A percentile compares a stretch with the other conserved stretches of the same genome.
Conservation (phyloP, 2,888 invertebrate species). For the Yponomeuta evonymella region DNA sequence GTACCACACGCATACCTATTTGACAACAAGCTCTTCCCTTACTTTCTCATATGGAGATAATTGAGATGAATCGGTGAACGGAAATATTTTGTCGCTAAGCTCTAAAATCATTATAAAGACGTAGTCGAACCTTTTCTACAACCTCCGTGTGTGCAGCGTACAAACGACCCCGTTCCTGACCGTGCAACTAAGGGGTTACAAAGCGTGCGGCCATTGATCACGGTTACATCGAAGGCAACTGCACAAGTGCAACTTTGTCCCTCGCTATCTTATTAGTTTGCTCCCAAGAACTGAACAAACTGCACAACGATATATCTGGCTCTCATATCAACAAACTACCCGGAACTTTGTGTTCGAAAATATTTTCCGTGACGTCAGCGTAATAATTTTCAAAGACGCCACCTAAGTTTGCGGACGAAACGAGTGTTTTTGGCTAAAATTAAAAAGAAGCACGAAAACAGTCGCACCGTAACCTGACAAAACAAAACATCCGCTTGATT, state of each 20-base stretch:
- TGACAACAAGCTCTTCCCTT: neutral
- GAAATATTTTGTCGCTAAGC: neutral
- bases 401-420: constrained; percentile 7
- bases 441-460: neutral
- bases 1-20: constrained; percentile 49
- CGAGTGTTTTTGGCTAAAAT: neutral
- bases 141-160: no score
- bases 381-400: constrained; percentile 24
- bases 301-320: constrained; percentile 46
- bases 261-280: constrained; percentile 36
- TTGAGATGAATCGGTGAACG: neutral
- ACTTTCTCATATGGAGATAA: neutral
- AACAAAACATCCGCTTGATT: neutral
- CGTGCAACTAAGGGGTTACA: constrained; percentile 30
- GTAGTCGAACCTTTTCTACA: no score
- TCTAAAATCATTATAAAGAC: no score
- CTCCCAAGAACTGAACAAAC: constrained; percentile 39
- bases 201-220: constrained; percentile 51
- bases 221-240: constrained; percentile 21
- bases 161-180: neutral
- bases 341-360: constrained; percentile 42
- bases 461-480: neutral
- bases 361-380: constrained; percentile 48
- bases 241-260: constrained; percentile 58
- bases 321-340: constrained; percentile 51